A percentile compares a stretch with the other conserved stretches of the same genome.
phyloP scores from a whole-genome alignment of 2,888 invertebrate genomes.

The Allophyes oxyacanthae region DNA sequence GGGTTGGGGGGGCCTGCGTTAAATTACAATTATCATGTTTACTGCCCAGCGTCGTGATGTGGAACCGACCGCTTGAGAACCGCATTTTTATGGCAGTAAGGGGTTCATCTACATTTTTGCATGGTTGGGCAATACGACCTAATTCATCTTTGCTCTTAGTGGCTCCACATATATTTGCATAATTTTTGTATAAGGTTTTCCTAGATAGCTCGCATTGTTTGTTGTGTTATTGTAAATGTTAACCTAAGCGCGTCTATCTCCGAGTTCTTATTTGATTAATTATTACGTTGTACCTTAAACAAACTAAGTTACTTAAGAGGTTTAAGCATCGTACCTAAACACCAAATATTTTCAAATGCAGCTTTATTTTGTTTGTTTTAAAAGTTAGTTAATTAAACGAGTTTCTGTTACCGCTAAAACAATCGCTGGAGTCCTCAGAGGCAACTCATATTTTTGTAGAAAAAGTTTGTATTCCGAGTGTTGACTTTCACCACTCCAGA shows the following conservation, averaged over 20 bases:
- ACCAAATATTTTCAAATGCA: constrained; percentile 57
- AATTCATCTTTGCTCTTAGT: constrained; percentile 15
- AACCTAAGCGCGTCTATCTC: constrained; percentile 1
- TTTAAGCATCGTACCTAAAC: constrained; percentile 46
- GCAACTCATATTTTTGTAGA: constrained; percentile 51
- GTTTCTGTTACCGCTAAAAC: constrained; percentile 67
- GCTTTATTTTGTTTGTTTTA: constrained; percentile 63
- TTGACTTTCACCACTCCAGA: constrained; percentile 42
- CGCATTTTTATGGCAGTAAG: constrained; percentile 58
- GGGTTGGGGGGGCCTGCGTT: constrained; percentile 56
- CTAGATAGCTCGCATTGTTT: constrained; percentile 14
- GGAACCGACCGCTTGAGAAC: constrained; percentile 62
- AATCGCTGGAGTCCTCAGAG: constrained; percentile 57
- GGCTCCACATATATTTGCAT: constrained; percentile 9
- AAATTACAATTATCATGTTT: constrained; percentile 83
- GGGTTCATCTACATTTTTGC: constrained; percentile 32
- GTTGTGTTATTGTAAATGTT: constrained; percentile 2
- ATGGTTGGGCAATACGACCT: constrained; percentile 15
- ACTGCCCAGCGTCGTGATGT: constrained; percentile 63
- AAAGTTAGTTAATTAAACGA: constrained; percentile 78
- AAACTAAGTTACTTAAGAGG: constrained; percentile 40
- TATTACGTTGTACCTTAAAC: constrained; percentile 15
- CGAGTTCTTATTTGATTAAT: not conserved
- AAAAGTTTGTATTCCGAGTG: constrained; percentile 51
- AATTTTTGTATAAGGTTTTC: constrained; percentile 11